phyloP scores from a whole-genome alignment of 2,888 invertebrate species.

The Sclerodermus sp. region DNA sequence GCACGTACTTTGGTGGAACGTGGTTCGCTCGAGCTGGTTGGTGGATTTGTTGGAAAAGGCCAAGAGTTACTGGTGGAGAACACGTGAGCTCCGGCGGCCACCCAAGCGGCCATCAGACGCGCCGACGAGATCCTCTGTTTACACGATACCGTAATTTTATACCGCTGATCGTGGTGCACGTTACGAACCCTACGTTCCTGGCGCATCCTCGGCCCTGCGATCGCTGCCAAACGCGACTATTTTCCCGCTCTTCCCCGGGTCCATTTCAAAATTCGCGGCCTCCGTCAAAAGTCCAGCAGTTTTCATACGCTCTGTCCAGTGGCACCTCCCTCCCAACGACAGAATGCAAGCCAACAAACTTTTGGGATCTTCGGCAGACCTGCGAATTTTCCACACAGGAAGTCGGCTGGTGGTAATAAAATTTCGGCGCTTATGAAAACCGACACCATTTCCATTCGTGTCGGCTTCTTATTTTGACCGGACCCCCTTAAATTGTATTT shows the following conservation, averaged over 20 bases:
- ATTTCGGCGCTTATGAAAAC: constrained; percentile 16
- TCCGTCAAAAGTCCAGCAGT: too few relatives aligned
- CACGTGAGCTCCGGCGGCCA: constrained; percentile 49
- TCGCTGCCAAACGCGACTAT: not conserved
- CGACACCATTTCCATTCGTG: constrained; percentile 12
- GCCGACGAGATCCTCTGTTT: constrained; percentile 52
- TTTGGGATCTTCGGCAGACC: too few relatives aligned
- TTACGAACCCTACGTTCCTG: constrained; percentile 27
- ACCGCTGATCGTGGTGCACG: constrained; percentile 45
- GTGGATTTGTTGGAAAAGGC: too few relatives aligned
- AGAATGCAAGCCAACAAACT: too few relatives aligned
- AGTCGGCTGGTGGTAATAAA: too few relatives aligned
- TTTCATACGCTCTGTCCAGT: too few relatives aligned
- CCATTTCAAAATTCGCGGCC: too few relatives aligned
- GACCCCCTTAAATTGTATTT: constrained; percentile 19
- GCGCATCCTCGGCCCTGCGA: constrained; percentile 9
- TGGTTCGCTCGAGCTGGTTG: too few relatives aligned
- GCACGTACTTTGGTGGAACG: too few relatives aligned
- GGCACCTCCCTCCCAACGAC: too few relatives aligned
- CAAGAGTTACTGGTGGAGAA: constrained; percentile 37
- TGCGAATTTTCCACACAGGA: too few relatives aligned
- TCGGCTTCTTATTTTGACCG: constrained; percentile 19
- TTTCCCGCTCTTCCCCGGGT: not conserved
- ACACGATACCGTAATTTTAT: constrained; percentile 54
- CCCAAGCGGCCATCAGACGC: constrained; percentile 53